Evolutionary conservation across 2,113 vertebrate genomes (phyloP).

Genomic region (Lepidothrix coronata): DNA sequence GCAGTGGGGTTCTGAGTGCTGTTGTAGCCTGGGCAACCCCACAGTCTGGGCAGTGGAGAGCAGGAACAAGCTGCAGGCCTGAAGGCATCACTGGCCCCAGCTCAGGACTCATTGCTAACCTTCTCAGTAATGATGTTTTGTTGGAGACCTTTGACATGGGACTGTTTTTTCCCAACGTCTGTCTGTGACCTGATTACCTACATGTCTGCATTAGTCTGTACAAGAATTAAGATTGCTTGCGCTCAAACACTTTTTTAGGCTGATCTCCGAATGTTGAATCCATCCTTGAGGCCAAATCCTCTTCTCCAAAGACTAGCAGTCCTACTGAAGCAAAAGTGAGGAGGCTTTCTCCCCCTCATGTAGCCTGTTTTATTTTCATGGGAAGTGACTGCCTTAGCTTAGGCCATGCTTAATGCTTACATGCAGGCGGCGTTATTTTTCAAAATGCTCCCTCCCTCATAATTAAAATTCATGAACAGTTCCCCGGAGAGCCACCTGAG

Average conservation of each 20-base stretch:
- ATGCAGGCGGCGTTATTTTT: not conserved
- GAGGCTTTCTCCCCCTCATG: not conserved
- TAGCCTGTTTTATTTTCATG: not conserved
- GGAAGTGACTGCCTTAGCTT: not conserved
- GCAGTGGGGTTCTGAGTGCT: not conserved
- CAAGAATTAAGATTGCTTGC: slow-evolving; percentile 48
- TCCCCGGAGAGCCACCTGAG: slow-evolving; percentile 71
- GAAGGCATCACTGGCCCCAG: not conserved
- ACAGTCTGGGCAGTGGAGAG: accelerated
- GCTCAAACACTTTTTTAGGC: not conserved
- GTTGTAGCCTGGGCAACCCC: not conserved
- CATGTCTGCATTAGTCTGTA: not conserved
- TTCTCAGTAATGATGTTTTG: not conserved
- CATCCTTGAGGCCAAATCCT: not conserved
- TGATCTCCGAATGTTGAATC: slow-evolving; percentile 30
- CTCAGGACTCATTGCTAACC: not conserved
- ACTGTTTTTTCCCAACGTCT: not conserved
- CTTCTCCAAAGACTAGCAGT: not conserved
- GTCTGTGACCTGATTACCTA: slow-evolving; percentile 50
- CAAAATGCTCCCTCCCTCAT: slow-evolving; percentile 48
- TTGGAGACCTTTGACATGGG: not conserved
- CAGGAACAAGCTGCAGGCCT: not conserved
- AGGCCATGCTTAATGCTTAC: not conserved
- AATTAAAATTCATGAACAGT: slow-evolving; percentile 66
- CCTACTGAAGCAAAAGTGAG: not conserved